Percentiles rank a stretch among this genome's conserved stretches.
phyloP scores from a whole-genome alignment of 2,888 invertebrate genomes.

The Smittia sp. region DNA sequence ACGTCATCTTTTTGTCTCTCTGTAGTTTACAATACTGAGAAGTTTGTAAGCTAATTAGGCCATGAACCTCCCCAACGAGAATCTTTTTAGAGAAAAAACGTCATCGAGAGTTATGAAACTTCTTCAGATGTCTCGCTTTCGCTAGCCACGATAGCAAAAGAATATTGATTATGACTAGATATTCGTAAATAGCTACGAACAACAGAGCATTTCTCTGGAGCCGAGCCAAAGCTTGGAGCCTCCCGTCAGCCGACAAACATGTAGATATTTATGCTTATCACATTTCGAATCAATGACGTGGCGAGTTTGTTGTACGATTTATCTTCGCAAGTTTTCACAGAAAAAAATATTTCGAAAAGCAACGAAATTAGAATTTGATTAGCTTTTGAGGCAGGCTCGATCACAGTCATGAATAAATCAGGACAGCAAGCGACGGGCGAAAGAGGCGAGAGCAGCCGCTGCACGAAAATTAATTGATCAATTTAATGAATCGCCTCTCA shows the following conservation, averaged over 20 bases:
- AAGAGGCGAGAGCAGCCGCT: not conserved
- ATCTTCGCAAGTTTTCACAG: not conserved
- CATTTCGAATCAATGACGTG: constrained; percentile 33
- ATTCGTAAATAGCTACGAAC: constrained; percentile 35
- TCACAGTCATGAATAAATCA: constrained; percentile 36
- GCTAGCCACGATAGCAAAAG: no score
- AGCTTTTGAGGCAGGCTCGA: not conserved
- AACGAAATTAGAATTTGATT: constrained; percentile 35
- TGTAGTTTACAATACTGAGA: no score
- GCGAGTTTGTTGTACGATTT: not conserved
- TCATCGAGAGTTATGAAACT: no score
- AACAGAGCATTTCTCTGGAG: constrained; percentile 16
- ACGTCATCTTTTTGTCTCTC: no score
- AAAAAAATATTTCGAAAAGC: not conserved
- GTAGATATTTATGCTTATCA: constrained; percentile 26
- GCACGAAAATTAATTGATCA: not conserved
- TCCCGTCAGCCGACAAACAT: not conserved
- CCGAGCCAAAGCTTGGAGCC: constrained; percentile 13
- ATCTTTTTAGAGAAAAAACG: no score
- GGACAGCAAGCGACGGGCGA: not conserved
- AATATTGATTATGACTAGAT: constrained; percentile 34
- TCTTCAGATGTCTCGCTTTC: no score
- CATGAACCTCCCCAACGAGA: no score
- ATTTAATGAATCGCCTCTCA: no score
- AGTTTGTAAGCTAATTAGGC: no score